Evolutionary conservation across 2,113 vertebrate species (phyloP).

Genomic region (Hoplias malabaricus): DNA sequence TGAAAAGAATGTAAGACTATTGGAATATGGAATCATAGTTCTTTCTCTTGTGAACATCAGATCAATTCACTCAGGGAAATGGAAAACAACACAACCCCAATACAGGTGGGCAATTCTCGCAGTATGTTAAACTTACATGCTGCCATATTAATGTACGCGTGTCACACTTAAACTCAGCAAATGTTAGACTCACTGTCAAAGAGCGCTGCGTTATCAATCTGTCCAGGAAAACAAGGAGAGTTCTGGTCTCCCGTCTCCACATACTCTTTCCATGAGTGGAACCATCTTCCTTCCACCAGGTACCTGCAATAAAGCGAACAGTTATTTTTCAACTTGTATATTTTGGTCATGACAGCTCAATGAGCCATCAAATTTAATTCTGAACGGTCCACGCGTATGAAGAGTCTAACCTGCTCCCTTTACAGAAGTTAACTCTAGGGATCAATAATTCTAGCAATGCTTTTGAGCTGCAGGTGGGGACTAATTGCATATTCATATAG

Average conservation of each 20-base stretch:
- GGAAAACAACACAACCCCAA: too few species aligned
- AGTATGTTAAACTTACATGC: neutral
- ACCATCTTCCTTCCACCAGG: slow-evolving; percentile 80
- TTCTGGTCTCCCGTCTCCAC: slow-evolving; percentile 78
- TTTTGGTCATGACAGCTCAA: neutral
- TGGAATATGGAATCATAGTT: too few species aligned
- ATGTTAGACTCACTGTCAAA: slow-evolving; percentile 74
- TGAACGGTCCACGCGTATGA: neutral
- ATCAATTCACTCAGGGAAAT: too few species aligned
- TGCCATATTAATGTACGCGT: neutral
- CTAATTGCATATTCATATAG: too few species aligned
- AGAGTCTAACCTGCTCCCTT: too few species aligned
- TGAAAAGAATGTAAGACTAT: too few species aligned
- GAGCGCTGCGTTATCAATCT: slow-evolving; percentile 79
- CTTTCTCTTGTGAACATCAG: too few species aligned
- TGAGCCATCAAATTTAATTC: neutral
- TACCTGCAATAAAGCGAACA: slow-evolving; percentile 69
- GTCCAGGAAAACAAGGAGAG: slow-evolving; percentile 77
- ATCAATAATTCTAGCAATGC: too few species aligned
- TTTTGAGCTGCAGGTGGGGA: too few species aligned
- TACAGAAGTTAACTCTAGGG: too few species aligned
- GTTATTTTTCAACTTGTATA: neutral
- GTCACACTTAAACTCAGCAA: neutral
- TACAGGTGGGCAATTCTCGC: too few species aligned
- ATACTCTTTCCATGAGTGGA: slow-evolving; percentile 80